Conservation (phyloP, 2,888 invertebrate species). For the Galeopsomyia nigrocyanea region DNA sequence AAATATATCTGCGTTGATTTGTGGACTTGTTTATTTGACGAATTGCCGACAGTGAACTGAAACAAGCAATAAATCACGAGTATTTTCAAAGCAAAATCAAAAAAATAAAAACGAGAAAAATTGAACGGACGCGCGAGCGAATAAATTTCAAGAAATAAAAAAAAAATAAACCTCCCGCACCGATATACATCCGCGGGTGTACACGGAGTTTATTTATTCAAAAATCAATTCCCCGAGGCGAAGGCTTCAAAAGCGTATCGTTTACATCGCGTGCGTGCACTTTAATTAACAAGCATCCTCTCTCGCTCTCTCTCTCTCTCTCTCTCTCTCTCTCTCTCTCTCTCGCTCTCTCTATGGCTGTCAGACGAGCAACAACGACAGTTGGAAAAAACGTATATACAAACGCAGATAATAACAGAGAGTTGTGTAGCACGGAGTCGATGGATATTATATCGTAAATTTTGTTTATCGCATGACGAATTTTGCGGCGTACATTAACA, state of each 20-base stretch:
- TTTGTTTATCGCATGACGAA: constrained; percentile 26
- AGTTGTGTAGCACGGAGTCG: background rate
- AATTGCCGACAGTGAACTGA: no score
- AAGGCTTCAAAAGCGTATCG: constrained; percentile 14
- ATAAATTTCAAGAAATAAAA: no score
- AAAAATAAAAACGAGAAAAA: no score
- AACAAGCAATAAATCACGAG: no score
- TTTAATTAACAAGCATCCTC: constrained; percentile 28
- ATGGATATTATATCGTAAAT: constrained; percentile 26
- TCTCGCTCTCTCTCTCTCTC: no score
- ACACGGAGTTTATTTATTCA: constrained; percentile 2
- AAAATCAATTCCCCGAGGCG: constrained; percentile 35
- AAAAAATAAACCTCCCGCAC: no score
- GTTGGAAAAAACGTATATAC: background rate
- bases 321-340: no score
- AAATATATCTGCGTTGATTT: no score
- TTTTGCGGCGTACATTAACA: constrained; percentile 24
- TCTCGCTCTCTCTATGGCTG: background rate
- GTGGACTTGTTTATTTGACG: no score
- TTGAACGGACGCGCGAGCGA: no score
- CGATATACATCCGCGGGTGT: no score
- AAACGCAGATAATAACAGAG: constrained; percentile 15
- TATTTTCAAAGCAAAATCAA: no score
- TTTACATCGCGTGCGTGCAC: constrained; percentile 23
- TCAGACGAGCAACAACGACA: background rate